A percentile compares a stretch with the other conserved stretches of the same genome.
These are phyloP conservation scores for Thunnus maccoyii DNA, from an alignment of 2,113 vertebrate species.

Conservation along the genomic window DNA sequence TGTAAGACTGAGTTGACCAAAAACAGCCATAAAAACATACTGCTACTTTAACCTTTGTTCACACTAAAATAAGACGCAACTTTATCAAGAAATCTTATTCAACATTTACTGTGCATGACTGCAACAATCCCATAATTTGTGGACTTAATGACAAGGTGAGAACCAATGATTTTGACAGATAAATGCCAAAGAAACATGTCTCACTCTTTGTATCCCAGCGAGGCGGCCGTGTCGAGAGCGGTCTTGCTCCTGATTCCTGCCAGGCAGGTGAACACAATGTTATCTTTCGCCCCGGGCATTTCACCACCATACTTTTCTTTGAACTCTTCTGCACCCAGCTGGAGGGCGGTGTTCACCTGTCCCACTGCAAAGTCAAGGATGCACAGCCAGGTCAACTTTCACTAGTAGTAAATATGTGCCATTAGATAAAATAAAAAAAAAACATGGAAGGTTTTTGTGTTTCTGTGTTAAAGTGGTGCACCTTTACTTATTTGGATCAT, in stretches of 20 bases:
- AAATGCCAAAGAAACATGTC: slow-evolving; percentile 16
- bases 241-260: slow-evolving; percentile 90
- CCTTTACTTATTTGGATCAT: background rate
- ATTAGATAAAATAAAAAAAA: too few relatives aligned
- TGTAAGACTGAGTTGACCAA: background rate
- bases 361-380: slow-evolving; percentile 82
- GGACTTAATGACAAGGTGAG: background rate
- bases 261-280: slow-evolving; percentile 91
- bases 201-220: slow-evolving; percentile 92
- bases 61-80: background rate
- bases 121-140: background rate
- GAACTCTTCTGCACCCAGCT: slow-evolving; percentile 88
- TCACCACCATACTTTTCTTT: slow-evolving; percentile 87
- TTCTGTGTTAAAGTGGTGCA: background rate
- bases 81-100: background rate
- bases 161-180: background rate
- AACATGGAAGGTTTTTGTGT: background rate
- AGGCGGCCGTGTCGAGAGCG: slow-evolving; percentile 85
- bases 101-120: background rate
- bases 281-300: slow-evolving; percentile 88
- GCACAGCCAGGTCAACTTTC: slow-evolving; percentile 1
- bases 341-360: slow-evolving; percentile 88
- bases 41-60: background rate
- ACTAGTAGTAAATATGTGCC: background rate
- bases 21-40: background rate